Base-by-base conservation (phyloP, 2,888 invertebrate genomes). In the Drosophila hamatofila region DNA sequence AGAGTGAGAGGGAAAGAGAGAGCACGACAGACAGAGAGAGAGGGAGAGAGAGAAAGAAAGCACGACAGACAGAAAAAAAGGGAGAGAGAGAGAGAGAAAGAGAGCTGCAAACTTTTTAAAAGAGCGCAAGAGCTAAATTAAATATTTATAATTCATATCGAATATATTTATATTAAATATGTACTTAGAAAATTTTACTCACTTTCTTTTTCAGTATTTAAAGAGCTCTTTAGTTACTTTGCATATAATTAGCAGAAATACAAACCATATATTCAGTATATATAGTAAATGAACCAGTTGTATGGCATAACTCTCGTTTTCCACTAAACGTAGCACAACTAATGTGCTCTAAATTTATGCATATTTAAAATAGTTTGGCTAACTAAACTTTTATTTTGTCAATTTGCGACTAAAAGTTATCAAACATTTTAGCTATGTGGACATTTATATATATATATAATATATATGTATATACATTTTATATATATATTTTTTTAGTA, bases 31-130 rank as follows among this genome's bases (percentile, higher is more conserved):
- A 21, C 3, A 23, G 14, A 8, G 14, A 16, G 7, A 16, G 23
- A 16, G 25, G 25, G 16, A 25, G 16, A 16, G 8, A 9, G 3
- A 46, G 1, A 44, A 2, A 5, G 12, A n/a, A n/a, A n/a, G n/a
- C n/a, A n/a, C n/a, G n/a, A n/a, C n/a, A 27, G 11, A 27, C 0
- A 25, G 11, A n/a, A 1, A 5, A 11, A 6, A 2, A n/a, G 2
- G 9, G 7, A 3, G 7, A 1, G 44, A 3, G 0, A n/a, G 9
- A 25, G 2, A n/a, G 9, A 0, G 1, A 27, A 1, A 11, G 48
- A 27, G 4, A 12, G 6, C 25, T 16, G 18, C 14, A 44, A 23
- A 14, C 42, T 18, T n/a, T 3, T n/a, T 3, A 9, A 42, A 23
- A 42, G 21, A 42, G n/a, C 2, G 7, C n/a, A 8, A n/a, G 16